Percentiles rank a stretch among this genome's conserved stretches.
phyloP scores from a whole-genome alignment of 2,797 vertebrate genomes.

The Hypotaenidia okinawae region DNA sequence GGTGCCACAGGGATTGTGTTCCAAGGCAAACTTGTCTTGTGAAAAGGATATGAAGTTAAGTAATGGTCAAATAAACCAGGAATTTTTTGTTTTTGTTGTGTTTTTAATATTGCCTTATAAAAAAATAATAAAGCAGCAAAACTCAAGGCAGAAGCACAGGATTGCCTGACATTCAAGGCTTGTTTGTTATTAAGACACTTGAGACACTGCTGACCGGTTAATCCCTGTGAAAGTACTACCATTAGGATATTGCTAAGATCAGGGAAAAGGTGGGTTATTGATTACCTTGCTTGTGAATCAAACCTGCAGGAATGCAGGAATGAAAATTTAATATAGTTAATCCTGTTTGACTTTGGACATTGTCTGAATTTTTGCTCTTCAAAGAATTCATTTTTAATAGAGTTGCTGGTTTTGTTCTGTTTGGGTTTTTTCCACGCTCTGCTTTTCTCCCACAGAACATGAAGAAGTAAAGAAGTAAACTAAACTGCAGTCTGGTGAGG shows the following conservation, averaged over 20 bases:
- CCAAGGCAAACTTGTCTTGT: neutral
- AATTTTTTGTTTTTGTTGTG: neutral
- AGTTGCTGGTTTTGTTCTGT: neutral
- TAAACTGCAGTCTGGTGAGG: neutral
- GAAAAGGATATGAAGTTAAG: constrained; percentile 23
- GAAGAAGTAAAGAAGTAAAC: neutral
- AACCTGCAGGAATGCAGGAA: neutral
- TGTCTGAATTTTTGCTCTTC: constrained; percentile 20
- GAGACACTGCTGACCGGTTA: constrained; percentile 13
- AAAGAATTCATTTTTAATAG: neutral
- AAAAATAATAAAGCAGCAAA: neutral
- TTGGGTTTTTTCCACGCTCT: neutral
- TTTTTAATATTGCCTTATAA: neutral
- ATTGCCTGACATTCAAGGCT: neutral
- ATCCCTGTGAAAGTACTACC: neutral
- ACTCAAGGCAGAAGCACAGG: neutral
- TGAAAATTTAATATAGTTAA: neutral
- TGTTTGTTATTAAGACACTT: neutral
- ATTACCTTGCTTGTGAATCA: neutral
- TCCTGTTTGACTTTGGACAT: neutral
- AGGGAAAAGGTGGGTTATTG: neutral
- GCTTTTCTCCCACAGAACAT: neutral
- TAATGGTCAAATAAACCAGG: neutral
- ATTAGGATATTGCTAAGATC: neutral
- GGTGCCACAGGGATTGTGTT: neutral